Evolutionary conservation across 1,140 invertebrate genomes (phyloP), one percentile per base, ranked within the genome.

Genomic region (Akabosia matsudoensis): DNA sequence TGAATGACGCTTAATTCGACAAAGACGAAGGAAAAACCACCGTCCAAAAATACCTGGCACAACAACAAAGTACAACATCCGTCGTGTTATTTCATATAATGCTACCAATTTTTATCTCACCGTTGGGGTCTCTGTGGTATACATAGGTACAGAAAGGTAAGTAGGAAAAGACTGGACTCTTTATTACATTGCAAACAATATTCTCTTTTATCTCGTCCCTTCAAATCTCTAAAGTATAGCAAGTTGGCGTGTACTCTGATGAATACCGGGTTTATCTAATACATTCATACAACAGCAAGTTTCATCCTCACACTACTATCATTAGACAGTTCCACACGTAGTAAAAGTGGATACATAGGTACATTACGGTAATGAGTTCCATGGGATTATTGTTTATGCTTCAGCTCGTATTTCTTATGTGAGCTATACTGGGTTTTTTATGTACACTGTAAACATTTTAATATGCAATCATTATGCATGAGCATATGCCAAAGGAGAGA

Each of bases 391-490:
- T 10, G n/a, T 24, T 45, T 18, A n/a, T 45, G 37, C 37, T 45
- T 45, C 37, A 10, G 37, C 7, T 45, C 7, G 7, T 45, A 18
- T 45, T 45, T 10, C 37, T 7, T 45, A 18, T 45, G 37, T 45
- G 37, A 45, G 37, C 37, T 7, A 45, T 7, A 45, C 7, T 10
- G 37, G 37, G 7, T 45, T 45, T 45, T 45, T 10, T 45, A 45
- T n/a, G 37, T 18, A 45, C 18, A 7, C 18, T 45, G 7, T 45
- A 45, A 10, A 45, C 7, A n/a, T n/a, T n/a, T n/a, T 45, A 45
- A 56, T 56, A 56, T 56, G 54, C 14, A n/a, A 56, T 56, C 54
- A 56, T 56, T 56, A 56, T 56, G 54, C 54, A 56, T 56, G 54
- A 56, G 54, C 54, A 56, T 22, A 56, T 56, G 54, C 54, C 54